Conservation (phyloP, 2,888 invertebrate species). For the Cephonodes hylas region DNA sequence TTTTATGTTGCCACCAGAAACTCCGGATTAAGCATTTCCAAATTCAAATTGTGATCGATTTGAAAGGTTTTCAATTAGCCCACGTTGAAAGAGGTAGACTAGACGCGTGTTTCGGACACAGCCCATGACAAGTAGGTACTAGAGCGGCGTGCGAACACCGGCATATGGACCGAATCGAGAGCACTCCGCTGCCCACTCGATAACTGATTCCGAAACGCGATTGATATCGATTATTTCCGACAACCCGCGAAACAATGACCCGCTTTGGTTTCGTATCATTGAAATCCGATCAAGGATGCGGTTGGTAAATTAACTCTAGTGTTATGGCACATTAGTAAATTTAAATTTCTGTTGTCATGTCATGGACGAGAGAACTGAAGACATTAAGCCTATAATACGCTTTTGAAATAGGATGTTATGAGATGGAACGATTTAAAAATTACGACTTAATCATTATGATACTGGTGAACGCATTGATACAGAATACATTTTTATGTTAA, state of each 20-base stretch:
- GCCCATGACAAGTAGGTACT: constrained; percentile 50
- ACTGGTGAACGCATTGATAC: no score
- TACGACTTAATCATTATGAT: no score
- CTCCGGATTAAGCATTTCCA: not conserved
- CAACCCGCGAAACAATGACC: constrained; percentile 49
- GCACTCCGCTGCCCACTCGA: constrained; percentile 52
- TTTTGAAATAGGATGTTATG: no score
- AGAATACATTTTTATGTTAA: no score
- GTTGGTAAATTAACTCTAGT: not conserved
- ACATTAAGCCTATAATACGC: no score
- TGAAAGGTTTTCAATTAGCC: constrained; percentile 58
- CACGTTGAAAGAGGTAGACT: constrained; percentile 43
- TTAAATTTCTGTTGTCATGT: no score
- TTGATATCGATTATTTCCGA: constrained; percentile 55
- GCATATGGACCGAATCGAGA: constrained; percentile 49
- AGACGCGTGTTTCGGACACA: constrained; percentile 51
- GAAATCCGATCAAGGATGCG: constrained; percentile 12
- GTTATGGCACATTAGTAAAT: not conserved
- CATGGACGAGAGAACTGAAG: no score
- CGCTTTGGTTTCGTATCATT: constrained; percentile 38
- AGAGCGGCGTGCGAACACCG: constrained; percentile 48
- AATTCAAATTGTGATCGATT: constrained; percentile 15
- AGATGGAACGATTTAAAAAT: no score
- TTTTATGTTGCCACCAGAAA: not conserved
- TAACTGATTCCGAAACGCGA: constrained; percentile 60